Conservation (phyloP, 1,140 invertebrate genomes). For the Conus betulinus region DNA sequence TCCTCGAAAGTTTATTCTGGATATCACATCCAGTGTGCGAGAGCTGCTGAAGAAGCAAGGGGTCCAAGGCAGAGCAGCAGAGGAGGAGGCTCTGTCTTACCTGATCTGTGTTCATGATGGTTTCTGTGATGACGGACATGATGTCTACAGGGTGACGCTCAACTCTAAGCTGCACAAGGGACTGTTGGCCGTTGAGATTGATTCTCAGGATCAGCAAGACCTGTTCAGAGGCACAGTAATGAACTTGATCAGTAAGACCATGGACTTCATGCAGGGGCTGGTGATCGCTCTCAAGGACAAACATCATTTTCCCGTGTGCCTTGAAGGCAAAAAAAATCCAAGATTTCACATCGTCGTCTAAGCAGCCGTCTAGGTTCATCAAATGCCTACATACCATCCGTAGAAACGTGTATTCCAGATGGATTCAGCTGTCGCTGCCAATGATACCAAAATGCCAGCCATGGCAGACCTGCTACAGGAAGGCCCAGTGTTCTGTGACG, state of each 20-base stretch:
- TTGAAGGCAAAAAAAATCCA: too few relatives aligned
- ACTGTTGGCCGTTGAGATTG: background rate
- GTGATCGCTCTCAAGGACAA: background rate
- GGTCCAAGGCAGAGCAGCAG: background rate
- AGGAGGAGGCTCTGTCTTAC: slow-evolving; percentile 26
- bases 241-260: slow-evolving; percentile 9
- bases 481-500: too few relatives aligned
- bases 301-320: background rate
- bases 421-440: background rate
- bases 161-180: slow-evolving; percentile 29
- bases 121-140: slow-evolving; percentile 29
- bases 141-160: slow-evolving; percentile 37
- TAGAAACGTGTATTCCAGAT: too few relatives aligned
- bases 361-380: background rate
- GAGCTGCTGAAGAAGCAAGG: slow-evolving; percentile 22
- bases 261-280: background rate
- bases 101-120: slow-evolving; percentile 36
- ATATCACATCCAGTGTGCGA: slow-evolving; percentile 32
- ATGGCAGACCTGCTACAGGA: too few relatives aligned
- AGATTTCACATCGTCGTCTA: too few relatives aligned
- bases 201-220: background rate
- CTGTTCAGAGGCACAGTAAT: background rate
- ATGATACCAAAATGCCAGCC: too few relatives aligned
- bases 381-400: background rate
- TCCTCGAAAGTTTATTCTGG: slow-evolving; percentile 44